Evolutionary conservation across 2,113 vertebrate genomes (phyloP).

Genomic region (Sebastes fasciatus): DNA sequence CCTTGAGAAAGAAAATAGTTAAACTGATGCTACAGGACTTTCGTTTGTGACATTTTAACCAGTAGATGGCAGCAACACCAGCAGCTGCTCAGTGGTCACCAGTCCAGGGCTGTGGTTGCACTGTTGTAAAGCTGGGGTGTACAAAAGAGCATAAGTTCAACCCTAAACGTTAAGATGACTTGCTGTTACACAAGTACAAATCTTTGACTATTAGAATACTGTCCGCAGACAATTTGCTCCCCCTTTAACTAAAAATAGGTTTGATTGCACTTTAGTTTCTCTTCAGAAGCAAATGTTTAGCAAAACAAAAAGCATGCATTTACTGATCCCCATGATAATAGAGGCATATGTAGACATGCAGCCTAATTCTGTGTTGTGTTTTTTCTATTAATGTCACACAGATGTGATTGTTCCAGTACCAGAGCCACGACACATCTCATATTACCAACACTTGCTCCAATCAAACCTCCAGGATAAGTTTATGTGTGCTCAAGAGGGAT

Average conservation of each 20-base stretch:
- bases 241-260: neutral
- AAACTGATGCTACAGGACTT: too few relatives aligned
- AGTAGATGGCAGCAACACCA: too few relatives aligned
- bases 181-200: neutral
- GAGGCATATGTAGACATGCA: neutral
- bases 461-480: conserved; percentile 8
- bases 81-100: neutral
- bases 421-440: neutral
- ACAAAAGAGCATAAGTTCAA: neutral
- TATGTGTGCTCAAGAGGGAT: neutral
- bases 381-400: neutral
- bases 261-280: neutral
- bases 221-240: neutral
- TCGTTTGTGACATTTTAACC: too few relatives aligned
- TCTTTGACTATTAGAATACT: neutral
- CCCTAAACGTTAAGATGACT: neutral
- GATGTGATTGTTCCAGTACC: conserved; percentile 21
- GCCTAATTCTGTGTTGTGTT: neutral
- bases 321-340: too few relatives aligned
- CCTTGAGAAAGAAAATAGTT: too few relatives aligned
- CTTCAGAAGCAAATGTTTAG: neutral
- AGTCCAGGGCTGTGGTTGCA: too few relatives aligned
- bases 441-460: neutral
- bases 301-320: neutral
- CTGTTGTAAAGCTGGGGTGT: neutral